Conservation (phyloP, 2,888 invertebrate species). For the Acanthopleura granulata region DNA sequence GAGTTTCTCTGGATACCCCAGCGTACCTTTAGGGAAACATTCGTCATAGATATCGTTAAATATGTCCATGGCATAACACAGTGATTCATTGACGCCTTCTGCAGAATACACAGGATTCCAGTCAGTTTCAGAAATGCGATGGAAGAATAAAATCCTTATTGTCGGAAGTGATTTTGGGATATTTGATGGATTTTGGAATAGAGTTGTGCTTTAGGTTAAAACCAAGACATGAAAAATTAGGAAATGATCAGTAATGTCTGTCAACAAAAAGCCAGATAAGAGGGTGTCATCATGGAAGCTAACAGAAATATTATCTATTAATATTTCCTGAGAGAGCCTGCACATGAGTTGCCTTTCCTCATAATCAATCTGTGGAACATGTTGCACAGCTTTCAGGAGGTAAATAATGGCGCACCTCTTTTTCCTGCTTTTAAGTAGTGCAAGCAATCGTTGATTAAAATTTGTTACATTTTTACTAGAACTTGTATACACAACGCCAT, state of each 20-base stretch:
- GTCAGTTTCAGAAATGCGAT: too few relatives aligned
- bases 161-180: too few relatives aligned
- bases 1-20: too few relatives aligned
- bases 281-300: neutral
- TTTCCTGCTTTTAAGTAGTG: neutral
- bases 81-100: too few relatives aligned
- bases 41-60: too few relatives aligned
- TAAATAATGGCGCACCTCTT: neutral
- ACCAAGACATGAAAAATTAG: neutral
- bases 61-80: too few relatives aligned
- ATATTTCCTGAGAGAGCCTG: neutral
- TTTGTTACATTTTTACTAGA: neutral
- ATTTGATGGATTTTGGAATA: neutral
- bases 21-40: too few relatives aligned
- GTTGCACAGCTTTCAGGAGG: neutral
- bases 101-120: too few relatives aligned
- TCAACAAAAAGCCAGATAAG: neutral
- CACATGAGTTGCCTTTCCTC: neutral
- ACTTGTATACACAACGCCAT: neutral
- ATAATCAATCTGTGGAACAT: neutral
- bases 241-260: neutral
- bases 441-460: neutral
- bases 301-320: neutral
- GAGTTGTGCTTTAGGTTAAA: neutral
- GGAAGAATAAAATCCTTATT: too few relatives aligned